phyloP scores from a whole-genome alignment of 2,113 vertebrate genomes.

The Pagrus major region DNA sequence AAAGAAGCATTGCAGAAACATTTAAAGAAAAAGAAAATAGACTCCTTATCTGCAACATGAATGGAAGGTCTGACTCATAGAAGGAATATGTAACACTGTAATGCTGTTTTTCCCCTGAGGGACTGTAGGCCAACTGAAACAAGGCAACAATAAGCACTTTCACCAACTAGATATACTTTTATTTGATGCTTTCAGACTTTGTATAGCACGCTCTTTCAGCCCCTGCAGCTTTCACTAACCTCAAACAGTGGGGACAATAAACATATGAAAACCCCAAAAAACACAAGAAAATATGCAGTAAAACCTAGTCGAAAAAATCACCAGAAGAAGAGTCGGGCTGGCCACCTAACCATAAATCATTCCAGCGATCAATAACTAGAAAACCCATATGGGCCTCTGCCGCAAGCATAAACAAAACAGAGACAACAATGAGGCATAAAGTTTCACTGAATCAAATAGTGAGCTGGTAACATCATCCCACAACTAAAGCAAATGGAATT shows the following conservation, averaged over 20 bases:
- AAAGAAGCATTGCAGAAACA: neutral
- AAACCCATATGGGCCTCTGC: constrained; percentile 22
- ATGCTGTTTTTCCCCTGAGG: neutral
- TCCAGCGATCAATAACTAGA: constrained; percentile 42
- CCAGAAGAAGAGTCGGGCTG: constrained; percentile 13
- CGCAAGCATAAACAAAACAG: constrained; percentile 35
- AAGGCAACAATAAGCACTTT: constrained; percentile 1
- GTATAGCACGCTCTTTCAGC: neutral
- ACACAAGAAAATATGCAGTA: constrained; percentile 16
- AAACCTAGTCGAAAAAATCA: neutral
- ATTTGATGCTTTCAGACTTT: constrained; percentile 15
- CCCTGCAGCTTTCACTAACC: constrained; percentile 3
- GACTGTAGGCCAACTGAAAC: constrained; percentile 1
- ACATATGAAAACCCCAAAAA: constrained; percentile 4
- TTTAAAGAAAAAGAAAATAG: neutral
- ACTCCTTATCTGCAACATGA: neutral
- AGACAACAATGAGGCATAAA: neutral
- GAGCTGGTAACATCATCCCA: constrained; percentile 1
- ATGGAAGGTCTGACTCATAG: neutral
- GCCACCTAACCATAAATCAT: constrained; percentile 46
- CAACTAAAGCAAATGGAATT: constrained; percentile 11
- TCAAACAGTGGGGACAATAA: constrained; percentile 8
- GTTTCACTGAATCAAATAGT: constrained; percentile 9
- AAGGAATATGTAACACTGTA: neutral
- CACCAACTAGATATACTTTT: neutral